Evolutionary conservation across 1,140 invertebrate genomes (phyloP), one percentile per base, ranked within the genome.

Genomic region (Rhagoletis pomonella): DNA sequence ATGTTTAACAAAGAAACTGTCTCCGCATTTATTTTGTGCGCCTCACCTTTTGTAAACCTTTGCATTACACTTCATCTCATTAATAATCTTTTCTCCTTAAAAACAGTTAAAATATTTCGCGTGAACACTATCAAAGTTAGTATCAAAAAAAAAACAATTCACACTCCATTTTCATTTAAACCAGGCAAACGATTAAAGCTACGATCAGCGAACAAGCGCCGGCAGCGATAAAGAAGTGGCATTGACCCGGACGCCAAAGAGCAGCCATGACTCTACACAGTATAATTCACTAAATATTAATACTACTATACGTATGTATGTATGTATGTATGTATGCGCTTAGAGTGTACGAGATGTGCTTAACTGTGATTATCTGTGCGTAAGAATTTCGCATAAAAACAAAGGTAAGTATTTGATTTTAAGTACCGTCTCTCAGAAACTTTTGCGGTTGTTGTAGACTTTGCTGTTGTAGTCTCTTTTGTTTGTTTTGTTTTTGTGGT

Each of bases 161-260:
- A 81, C 73, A 81, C 73, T 55, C 44, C 73, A 81, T 81, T 81
- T 81, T 81, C 73, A 81, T 81, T 81, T 81, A 81, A 81, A 81
- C 5, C 73, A 81, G 7, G 17, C 5, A 77, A 77, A 50, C 47
- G 19, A 29, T 19, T 10, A 50, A 81, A 81, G 47, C 17, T 55
- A 44, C 69, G 47, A 77, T 50, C 69, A 77, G 50, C 44, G 69
- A 77, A 77, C 69, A 44, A 50, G 50, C 50, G 47, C 50, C 73
- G 73, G 73, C 29, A 55, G 73, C 73, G 73, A 50, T 81, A 55
- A 17, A 17, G 50, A 81, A 47, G 44, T 81, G 73, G 73, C 73
- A 58, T 81, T 81, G 73, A 81, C 73, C 73, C 73, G 73, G 73
- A 81, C 73, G 19, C 73, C 73, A 29, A 81, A 81, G 19, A 81